Evolutionary conservation across 1,140 invertebrate genomes (phyloP), one percentile per base, ranked within the genome.

Genomic region (Caerostris darwini): DNA sequence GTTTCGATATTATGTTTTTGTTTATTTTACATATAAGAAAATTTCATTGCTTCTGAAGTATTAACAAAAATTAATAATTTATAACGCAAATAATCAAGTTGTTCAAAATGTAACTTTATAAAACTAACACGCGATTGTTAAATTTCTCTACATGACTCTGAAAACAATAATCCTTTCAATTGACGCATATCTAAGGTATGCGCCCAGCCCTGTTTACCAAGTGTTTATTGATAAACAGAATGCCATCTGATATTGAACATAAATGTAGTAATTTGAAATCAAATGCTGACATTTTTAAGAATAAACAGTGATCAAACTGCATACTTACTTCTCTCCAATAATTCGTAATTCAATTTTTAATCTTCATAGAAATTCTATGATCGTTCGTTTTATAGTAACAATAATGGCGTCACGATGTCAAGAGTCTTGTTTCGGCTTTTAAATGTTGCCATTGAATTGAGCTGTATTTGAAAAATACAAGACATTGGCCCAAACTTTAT

Each of bases 141-240:
- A 34, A 34, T 34, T 34, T 34, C 34, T 34, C 34, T 34, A 34
- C 34, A 34, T 34, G 34, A 34, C 34, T 71, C 14, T 53, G 34
- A 77, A 3, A 77, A 77, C 71, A 77, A 77, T 53, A 85, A 34
- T 85, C 8, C 3, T 85, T 85, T 85, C 12, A 8, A 88, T 19
- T 67, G 58, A 88, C 19, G 59, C 58, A 67, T 61, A 54, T 86
- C 86, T 17, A 50, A 7, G 59, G 19, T 88, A 88, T 88, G 86
- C 17, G 86, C 58, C 86, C 86, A 88, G 19, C 86, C 86, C 86
- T 88, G 59, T 88, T 88, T 88, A 88, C 85, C 12, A 81, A n/a
- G 71, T 81, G 12, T 17, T 53, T 64, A 64, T 67, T 88, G 86
- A 67, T 88, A 7, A 57, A 64, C 8, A 59, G n/a, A 7, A 53